These are phyloP conservation scores for Dendrocincla tyrannina DNA, from an alignment of 2,797 vertebrate genomes.

Conservation along the genomic window DNA sequence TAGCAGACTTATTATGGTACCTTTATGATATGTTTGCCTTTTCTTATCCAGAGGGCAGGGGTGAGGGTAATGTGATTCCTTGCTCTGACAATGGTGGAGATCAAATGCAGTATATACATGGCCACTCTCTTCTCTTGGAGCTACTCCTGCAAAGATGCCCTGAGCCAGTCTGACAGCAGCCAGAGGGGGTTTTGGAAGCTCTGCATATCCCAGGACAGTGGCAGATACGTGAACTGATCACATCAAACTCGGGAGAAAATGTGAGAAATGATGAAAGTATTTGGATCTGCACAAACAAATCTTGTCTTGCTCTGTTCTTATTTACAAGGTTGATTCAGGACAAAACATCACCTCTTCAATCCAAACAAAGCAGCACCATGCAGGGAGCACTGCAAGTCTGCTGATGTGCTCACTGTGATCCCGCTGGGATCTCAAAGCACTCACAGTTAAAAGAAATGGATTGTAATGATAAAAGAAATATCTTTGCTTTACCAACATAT, in stretches of 20 bases:
- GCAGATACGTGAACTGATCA: neutral
- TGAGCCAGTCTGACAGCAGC: conserved; percentile 14
- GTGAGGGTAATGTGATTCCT: conserved; percentile 11
- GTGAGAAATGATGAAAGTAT: neutral
- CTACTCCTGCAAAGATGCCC: neutral
- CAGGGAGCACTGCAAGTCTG: neutral
- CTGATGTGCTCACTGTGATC: neutral
- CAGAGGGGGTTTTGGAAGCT: conserved; percentile 25
- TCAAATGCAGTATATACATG: neutral
- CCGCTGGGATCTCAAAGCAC: neutral
- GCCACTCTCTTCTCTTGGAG: neutral
- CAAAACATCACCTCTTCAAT: neutral
- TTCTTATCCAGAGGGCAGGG: conserved; percentile 25
- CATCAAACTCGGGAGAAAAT: neutral
- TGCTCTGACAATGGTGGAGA: neutral
- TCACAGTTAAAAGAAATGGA: conserved; percentile 16
- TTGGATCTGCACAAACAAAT: neutral
- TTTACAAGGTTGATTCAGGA: neutral
- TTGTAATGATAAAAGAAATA: neutral
- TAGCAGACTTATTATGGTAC: conserved; percentile 4
- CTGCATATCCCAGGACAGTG: neutral
- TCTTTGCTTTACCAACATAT: neutral
- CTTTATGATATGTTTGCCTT: conserved; percentile 26
- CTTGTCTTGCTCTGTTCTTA: neutral
- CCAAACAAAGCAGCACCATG: neutral